Base-by-base conservation (phyloP, 1,140 invertebrate genomes). In the Caerostris extrusa region DNA sequence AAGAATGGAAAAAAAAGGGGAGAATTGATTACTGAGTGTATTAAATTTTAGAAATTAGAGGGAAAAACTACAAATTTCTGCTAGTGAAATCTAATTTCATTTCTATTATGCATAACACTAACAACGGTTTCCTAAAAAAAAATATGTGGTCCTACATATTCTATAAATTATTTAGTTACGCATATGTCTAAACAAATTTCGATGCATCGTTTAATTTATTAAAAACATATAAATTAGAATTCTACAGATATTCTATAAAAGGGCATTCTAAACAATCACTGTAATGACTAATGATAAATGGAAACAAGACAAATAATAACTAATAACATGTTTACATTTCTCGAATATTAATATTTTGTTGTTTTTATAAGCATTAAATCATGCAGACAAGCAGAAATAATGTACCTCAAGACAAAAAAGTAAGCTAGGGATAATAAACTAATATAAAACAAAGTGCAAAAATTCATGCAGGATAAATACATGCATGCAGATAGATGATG, bases 401-500 rank as follows among this genome's bases (percentile, higher is more conserved):
- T 34, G 14, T 7, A 67, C 19, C 17, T 50, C 34, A 34, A 34
- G n/a, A 60, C 5, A 67, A 55, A 6, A 88, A 64, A 61, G 56
- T 12, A 53, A 67, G 17, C 50, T 17, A 60, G 34, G 85, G 53
- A 64, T 67, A 53, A 50, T 57, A 60, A 19, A 57, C n/a, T 85
- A 7, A 60, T 19, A 19, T 12, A 88, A 77, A 67, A 85, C 56
- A 85, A 85, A 88, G 64, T 53, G 82, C 50, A 93, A 71, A 34
- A 93, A 93, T 50, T 3, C 56, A 88, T 60, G 60, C 56, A 93
- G 82, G 81, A 89, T 55, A 89, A 60, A 64, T 14, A 88, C 58
- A 64, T 53, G 34, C 94, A 93, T 94, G 94, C 94, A 91, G 50
- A 92, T 60, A 91, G 60, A 90, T 67, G 50, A 69, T 60, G 57